Conservation (phyloP, 2,797 vertebrate species). For the Notoglanidium macrostoma region DNA sequence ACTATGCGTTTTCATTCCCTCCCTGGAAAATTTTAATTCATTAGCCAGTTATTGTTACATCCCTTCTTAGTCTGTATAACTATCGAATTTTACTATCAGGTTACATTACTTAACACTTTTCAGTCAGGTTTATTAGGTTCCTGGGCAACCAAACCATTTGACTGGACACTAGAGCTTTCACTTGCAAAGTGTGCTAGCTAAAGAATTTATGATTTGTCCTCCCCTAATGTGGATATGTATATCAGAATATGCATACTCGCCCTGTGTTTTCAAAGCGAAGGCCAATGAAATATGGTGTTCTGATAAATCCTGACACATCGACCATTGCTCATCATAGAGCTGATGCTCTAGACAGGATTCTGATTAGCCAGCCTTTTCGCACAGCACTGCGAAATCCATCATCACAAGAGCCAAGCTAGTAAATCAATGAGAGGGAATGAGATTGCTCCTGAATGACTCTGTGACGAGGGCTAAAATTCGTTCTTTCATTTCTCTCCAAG, state of each 20-base stretch:
- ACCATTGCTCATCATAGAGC: constrained; percentile 40
- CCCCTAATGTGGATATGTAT: neutral
- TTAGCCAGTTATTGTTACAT: neutral
- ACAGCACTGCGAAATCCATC: constrained; percentile 61
- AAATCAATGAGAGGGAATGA: constrained; percentile 56
- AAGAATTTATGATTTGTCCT: constrained; percentile 1
- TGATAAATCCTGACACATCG: constrained; percentile 27
- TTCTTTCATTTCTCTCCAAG: neutral
- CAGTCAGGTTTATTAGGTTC: neutral
- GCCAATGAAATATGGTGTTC: constrained; percentile 17
- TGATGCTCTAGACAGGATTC: constrained; percentile 41
- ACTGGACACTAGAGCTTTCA: neutral
- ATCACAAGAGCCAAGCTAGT: constrained; percentile 44
- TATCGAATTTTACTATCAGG: neutral
- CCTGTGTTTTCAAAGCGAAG: neutral
- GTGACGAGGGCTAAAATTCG: constrained; percentile 34
- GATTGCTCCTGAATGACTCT: constrained; percentile 29
- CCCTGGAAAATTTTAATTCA: neutral
- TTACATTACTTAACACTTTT: neutral
- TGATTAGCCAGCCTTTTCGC: constrained; percentile 54
- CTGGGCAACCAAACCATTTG: neutral
- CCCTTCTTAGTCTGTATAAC: neutral
- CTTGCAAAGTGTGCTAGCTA: neutral
- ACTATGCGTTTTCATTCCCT: neutral
- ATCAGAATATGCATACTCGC: constrained; percentile 6